A percentile compares a stretch with the other conserved stretches of the same genome.
Conservation (phyloP, 2,888 invertebrate species). For the Spisula subtruncata region DNA sequence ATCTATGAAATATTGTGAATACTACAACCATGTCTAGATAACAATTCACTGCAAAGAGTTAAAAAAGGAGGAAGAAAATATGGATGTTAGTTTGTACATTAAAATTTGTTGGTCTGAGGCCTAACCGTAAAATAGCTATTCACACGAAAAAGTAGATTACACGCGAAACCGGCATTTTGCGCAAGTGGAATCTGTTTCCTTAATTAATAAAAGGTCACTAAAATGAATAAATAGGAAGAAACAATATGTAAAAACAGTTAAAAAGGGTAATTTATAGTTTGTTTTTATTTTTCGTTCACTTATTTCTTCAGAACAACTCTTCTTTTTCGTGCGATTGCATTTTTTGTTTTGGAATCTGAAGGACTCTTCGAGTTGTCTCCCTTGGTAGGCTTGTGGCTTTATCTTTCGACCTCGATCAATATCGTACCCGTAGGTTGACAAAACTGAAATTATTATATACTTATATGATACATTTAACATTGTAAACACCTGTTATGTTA, state of each 20-base stretch:
- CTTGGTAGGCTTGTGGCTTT: neutral
- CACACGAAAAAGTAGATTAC: neutral
- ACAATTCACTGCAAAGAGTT: too few relatives aligned
- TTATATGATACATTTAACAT: neutral
- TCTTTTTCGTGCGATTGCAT: neutral
- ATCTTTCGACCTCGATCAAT: neutral
- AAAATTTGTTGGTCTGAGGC: too few relatives aligned
- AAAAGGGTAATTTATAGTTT: neutral
- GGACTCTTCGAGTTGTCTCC: neutral
- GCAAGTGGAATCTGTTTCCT: neutral
- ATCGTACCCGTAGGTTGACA: neutral
- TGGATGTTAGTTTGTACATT: too few relatives aligned
- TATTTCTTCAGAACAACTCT: neutral
- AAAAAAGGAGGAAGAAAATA: too few relatives aligned
- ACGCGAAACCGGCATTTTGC: constrained; percentile 22
- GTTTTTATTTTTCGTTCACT: constrained; percentile 3
- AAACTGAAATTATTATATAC: neutral
- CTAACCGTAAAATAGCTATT: neutral
- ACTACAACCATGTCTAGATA: too few relatives aligned
- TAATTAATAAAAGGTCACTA: neutral
- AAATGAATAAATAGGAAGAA: constrained; percentile 2
- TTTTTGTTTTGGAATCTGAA: neutral
- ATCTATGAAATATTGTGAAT: too few relatives aligned
- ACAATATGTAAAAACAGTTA: neutral
- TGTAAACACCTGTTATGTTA: too few relatives aligned